Conservation (phyloP, 92 coral and sea anemone genomes). For the Scolanthus callimorphus region DNA sequence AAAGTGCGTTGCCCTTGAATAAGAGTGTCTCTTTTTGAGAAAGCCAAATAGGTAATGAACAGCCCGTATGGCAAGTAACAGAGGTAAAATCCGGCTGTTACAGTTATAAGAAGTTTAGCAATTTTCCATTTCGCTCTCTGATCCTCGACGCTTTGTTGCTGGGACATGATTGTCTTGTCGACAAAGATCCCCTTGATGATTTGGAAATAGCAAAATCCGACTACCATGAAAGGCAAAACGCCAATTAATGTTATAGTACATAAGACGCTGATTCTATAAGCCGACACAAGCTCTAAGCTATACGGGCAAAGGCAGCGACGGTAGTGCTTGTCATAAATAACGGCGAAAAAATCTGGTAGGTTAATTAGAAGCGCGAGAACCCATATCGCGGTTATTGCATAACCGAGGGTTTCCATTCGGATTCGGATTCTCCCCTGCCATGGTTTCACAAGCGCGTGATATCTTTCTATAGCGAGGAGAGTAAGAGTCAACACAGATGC, state of each 20-base stretch:
- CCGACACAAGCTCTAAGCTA: conserved; percentile 39
- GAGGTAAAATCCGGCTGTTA: conserved; percentile 48
- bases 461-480: conserved; percentile 62
- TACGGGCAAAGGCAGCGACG: conserved; percentile 58
- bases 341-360: conserved; percentile 42
- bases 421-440: conserved; percentile 34
- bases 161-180: conserved; percentile 44
- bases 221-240: conserved; percentile 32
- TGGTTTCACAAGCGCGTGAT: conserved; percentile 71
- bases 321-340: conserved; percentile 29
- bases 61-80: conserved; percentile 61
- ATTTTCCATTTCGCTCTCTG: conserved; percentile 43
- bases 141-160: conserved; percentile 24
- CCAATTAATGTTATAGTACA: conserved; percentile 61
- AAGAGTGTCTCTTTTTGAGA: conserved; percentile 23
- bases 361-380: conserved; percentile 17
- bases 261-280: conserved; percentile 33
- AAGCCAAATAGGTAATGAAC: conserved; percentile 37
- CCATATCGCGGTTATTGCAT: conserved; percentile 51
- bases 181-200: conserved; percentile 62
- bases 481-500: conserved; percentile 58
- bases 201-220: conserved; percentile 61
- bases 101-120: conserved; percentile 46
- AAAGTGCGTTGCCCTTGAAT: conserved; percentile 20
- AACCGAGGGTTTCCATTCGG: conserved; percentile 28